phyloP scores from a whole-genome alignment of 2,888 invertebrate species.

The Baccha elongata region DNA sequence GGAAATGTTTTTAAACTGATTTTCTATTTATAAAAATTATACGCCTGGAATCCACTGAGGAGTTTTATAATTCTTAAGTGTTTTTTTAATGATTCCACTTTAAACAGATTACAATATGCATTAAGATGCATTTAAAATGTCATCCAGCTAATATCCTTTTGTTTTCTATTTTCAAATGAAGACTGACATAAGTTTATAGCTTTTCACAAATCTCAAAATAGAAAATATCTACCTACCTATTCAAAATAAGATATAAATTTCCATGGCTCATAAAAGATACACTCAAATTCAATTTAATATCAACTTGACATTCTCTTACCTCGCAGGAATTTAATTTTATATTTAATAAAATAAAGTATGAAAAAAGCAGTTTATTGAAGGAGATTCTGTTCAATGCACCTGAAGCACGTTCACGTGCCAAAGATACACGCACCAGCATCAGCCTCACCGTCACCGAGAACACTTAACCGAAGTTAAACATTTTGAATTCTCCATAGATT shows the following conservation, averaged over 20 bases:
- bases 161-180: neutral
- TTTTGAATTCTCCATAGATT: slow-evolving; percentile 1
- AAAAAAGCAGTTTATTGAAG: neutral
- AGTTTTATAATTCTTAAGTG: neutral
- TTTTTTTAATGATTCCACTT: neutral
- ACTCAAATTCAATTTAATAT: slow-evolving; percentile 16
- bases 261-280: neutral
- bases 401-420: slow-evolving; percentile 20
- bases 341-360: neutral
- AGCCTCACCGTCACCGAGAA: neutral
- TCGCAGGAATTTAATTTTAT: slow-evolving; percentile 16
- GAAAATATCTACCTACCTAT: neutral
- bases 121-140: neutral
- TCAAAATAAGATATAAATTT: neutral
- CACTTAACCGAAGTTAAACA: neutral
- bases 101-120: neutral
- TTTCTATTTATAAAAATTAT: neutral
- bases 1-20: neutral
- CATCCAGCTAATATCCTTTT: neutral
- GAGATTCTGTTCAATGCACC: neutral
- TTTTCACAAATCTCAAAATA: neutral
- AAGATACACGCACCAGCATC: neutral
- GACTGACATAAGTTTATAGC: neutral
- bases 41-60: neutral
- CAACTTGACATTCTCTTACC: slow-evolving; percentile 10